Base-by-base conservation (phyloP, 2,797 vertebrate species). In the Xenentodon cancila region DNA sequence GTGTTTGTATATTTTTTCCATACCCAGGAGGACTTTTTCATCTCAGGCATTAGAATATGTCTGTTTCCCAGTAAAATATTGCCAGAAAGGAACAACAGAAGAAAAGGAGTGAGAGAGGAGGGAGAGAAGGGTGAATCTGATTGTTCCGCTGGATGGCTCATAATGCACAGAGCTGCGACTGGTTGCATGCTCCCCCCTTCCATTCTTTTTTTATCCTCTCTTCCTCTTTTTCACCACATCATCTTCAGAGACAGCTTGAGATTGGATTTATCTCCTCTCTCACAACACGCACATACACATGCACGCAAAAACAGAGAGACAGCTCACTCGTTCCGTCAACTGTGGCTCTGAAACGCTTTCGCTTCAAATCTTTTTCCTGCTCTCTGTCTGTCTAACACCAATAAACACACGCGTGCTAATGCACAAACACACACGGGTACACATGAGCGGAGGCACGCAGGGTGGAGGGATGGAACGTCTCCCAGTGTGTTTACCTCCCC, bases 191-290 rank as follows among this genome's bases (percentile, higher is more conserved):
- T 58, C 75, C 57, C 68, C 73, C 73, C 12, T 60, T 62, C 66
- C 73, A 69, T 79, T 86, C 79, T 73, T 80, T 88, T 83, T 90
- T 83, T 86, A 83, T 87, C 81, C 72, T 71, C 84, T 80, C 81
- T 84, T 81, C 68, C 79, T 84, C 73, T 77, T 81, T 90, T 86
- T 90, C 84, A 91, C 92, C 89, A 55, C 86, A 86, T 90, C 87
- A 87, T 90, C 86, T 89, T 88, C 83, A 84, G 86, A 89, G 83
- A 76, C 73, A 84, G 82, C 80, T 88, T 82, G 79, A 88, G 85
- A 90, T 82, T 84, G 89, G 87, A 90, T 91, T 91, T 89, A 88
- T 89, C 85, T 76, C 82, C 66, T 73, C 68, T 80, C 57, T 61
- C 37, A 53, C 46, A 66, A 57, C 72, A 53, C 53, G 63, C 57